Percentiles rank a stretch among this genome's conserved stretches.
Conservation (phyloP, 1,140 invertebrate species). For the Lethocerus indicus region DNA sequence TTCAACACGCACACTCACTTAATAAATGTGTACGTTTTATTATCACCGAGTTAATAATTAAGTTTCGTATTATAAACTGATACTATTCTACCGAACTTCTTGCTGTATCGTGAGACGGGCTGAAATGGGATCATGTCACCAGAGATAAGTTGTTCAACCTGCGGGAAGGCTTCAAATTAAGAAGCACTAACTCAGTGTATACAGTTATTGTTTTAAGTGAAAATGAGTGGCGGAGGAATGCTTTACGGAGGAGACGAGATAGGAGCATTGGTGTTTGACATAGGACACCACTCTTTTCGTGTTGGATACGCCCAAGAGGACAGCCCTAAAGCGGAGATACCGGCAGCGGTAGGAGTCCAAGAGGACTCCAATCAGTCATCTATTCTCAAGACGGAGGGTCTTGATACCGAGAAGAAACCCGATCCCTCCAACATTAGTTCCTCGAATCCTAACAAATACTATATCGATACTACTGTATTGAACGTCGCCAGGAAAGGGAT, state of each 20-base stretch:
- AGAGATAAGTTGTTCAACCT: too few species aligned
- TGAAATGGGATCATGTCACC: too few species aligned
- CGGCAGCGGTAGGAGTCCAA: constrained; percentile 49
- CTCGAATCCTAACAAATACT: constrained; percentile 43
- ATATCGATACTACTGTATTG: constrained; percentile 60
- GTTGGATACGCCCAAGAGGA: constrained; percentile 82
- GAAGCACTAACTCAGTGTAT: too few species aligned
- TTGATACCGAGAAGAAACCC: constrained; percentile 39
- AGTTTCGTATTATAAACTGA: too few species aligned
- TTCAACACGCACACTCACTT: too few species aligned
- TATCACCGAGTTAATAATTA: too few species aligned
- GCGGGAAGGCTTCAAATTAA: too few species aligned
- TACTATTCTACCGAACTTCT: too few species aligned
- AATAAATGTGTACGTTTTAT: too few species aligned
- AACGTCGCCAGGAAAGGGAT: constrained; percentile 70
- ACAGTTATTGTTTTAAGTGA: too few species aligned
- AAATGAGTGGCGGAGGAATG: constrained; percentile 36
- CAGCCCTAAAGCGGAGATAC: constrained; percentile 71
- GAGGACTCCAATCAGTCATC: constrained; percentile 34
- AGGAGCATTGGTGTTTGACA: constrained; percentile 91
- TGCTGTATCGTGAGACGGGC: too few species aligned
- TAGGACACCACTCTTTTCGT: constrained; percentile 75
- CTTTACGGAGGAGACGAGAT: constrained; percentile 89
- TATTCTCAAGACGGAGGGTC: constrained; percentile 33
- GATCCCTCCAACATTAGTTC: constrained; percentile 24